These are phyloP conservation scores for Drosophila fungiperda DNA, from an alignment of 2,888 invertebrate genomes.

Conservation along the genomic window DNA sequence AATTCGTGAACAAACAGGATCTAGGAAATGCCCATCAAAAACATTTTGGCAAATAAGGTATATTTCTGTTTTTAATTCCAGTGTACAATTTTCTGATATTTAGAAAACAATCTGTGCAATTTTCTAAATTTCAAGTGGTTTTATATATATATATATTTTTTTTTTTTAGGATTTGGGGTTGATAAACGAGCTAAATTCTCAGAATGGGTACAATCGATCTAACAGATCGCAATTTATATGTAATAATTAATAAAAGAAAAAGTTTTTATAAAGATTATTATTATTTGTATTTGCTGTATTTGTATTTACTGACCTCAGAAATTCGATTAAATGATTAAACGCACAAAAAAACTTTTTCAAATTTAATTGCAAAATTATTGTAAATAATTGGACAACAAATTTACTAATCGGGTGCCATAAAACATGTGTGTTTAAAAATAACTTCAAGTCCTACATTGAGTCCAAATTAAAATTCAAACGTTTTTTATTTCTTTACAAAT, in stretches of 20 bases:
- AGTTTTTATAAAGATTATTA: no score
- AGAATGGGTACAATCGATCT: background rate
- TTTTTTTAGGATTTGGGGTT: background rate
- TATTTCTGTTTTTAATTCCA: background rate
- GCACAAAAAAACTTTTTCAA: background rate
- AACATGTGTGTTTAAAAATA: conserved; percentile 1
- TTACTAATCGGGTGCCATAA: conserved; percentile 9
- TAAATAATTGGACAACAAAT: background rate
- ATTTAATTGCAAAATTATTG: background rate
- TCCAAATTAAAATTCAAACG: conserved; percentile 12
- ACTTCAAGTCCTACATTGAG: background rate
- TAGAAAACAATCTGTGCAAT: background rate
- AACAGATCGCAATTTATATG: background rate
- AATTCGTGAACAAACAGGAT: background rate
- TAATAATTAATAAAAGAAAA: background rate
- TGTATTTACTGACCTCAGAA: background rate
- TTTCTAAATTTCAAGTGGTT: background rate
- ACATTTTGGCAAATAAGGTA: no score
- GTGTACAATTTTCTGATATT: background rate
- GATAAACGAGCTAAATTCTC: background rate
- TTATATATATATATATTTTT: background rate
- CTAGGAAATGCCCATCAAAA: background rate
- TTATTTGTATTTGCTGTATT: background rate
- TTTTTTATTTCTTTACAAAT: conserved; percentile 9
- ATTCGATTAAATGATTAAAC: background rate